Base-by-base conservation (phyloP, 2,797 vertebrate genomes). In the Centroberyx gerrardi region DNA sequence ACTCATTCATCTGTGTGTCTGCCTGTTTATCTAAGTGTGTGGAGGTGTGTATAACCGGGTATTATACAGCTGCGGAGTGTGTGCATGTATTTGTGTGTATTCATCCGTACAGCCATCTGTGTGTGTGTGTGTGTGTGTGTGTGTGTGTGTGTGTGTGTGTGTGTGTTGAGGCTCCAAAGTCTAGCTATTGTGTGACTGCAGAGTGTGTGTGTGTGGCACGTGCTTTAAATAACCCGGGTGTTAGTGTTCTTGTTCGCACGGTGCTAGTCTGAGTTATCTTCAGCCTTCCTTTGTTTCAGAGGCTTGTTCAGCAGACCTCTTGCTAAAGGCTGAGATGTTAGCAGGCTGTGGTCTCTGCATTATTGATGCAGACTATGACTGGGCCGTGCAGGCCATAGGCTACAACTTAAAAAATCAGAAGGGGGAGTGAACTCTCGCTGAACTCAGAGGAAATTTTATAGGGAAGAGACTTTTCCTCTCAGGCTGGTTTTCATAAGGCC, bases 301-400 rank as follows among this genome's bases (percentile, higher is more conserved):
- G 8, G 36, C 0, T 67, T 62, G 73, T 81, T 2, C 53, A 74
- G 75, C 77, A 72, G 72, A 64, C 75, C 69, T 80, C 74, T 86
- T 0, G 56, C 85, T 87, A 55, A 87, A 72, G 83, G 72, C 86
- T 70, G 62, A 53, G 73, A 83, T 81, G 87, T 87, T 84, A 85
- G 82, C 86, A 76, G 85, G 46, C 90, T 88, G 72, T 68, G 79
- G 51, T 59, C 62, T 66, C 69, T 92, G 84, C 88, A 91, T 92
- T 92, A 92, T 92, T 93, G 80, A 93, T 90, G 88, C 69, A 73
- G 85, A 80, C 74, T 78, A 74, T 76, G 88, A 82, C 84, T 36
- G 78, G 78, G 72, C 74, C 78, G 62, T 63, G 78, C 61, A 33
- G 75, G 79, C 88, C 87, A 87, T 74, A 86, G 80, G 80, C 88